Conservation (phyloP, 2,888 invertebrate genomes). For the Eustalomyia histrio region DNA sequence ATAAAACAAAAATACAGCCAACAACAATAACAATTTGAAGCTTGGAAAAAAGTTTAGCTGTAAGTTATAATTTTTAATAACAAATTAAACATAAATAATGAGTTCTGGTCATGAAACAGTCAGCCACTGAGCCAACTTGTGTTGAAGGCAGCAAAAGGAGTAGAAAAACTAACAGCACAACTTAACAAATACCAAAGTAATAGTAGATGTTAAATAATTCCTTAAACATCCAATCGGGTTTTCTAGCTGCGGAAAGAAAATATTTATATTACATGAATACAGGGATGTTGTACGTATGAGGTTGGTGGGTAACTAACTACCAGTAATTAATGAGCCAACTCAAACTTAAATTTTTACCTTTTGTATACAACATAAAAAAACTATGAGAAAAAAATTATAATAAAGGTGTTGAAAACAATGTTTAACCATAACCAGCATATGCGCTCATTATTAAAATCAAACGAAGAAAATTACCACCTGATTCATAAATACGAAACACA, state of each 20-base stretch:
- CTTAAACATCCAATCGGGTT: constrained; percentile 8
- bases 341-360: constrained; percentile 20
- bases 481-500: no score
- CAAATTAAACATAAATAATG: constrained; percentile 47
- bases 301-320: constrained; percentile 3
- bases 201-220: constrained; percentile 5
- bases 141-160: no score
- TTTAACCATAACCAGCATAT: constrained; percentile 27
- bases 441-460: constrained; percentile 5
- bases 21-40: not conserved
- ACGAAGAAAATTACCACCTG: no score
- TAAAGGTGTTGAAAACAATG: constrained; percentile 52
- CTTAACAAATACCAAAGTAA: constrained; percentile 4
- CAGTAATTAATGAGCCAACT: constrained; percentile 52
- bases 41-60: not conserved
- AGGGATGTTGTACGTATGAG: not conserved
- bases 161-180: not conserved
- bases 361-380: constrained; percentile 17
- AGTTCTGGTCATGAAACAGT: constrained; percentile 39
- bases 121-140: not conserved
- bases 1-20: not conserved
- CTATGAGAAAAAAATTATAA: constrained; percentile 11
- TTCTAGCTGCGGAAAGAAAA: not conserved
- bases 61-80: constrained; percentile 44
- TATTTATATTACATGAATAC: not conserved